Evolutionary conservation across 1,140 invertebrate species (phyloP), one percentile per base, ranked within the genome.

Genomic region (Trichomalopsis sarcophagae): DNA sequence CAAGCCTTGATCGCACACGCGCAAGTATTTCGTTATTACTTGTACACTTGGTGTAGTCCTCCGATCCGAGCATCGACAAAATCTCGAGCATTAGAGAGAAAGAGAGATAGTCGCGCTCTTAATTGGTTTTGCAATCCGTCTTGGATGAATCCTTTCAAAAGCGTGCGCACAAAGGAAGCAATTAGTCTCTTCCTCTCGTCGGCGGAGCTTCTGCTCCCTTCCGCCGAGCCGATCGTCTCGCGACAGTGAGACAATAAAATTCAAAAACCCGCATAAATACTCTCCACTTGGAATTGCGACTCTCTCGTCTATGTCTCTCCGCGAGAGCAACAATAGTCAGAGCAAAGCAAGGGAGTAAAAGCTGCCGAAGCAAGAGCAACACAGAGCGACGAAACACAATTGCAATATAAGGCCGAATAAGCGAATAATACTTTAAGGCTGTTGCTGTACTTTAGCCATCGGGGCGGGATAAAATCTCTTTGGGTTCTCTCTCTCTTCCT

Each of bases 351-450:
- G 66, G 6, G 5, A 69, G 68, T 30, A 14, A 74, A 4, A 17
- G 50, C 50, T 36, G 10, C 30, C 73, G 17, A n/a, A 44, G 36
- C 36, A 36, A 33, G 36, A 75, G n/a, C 40, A 10, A 50, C 23
- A 33, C 30, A 68, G 66, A 68, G 4, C 9, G 30, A 36, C n/a
- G 66, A 86, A 44, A 79, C 68, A 80, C 33, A 74, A 80, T 77
- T 68, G 77, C 75, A 82, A 82, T 76, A 79, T 76, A 79, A 82
- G 55, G 4, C 23, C 30, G 50, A 75, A 71, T 68, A 84, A 77
- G 36, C 30, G 69, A 84, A 79, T 71, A 84, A 84, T 71, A 30
- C 40, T 69, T n/a, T 27, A 55, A 80, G 62, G 40, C 21, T 55
- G 73, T 5, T 27, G 27, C 4, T 68, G 55, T 76, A 13, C 81